These are phyloP conservation scores for Odontocolon sp. DNA, from an alignment of 2,888 invertebrate genomes.

Conservation along the genomic window DNA sequence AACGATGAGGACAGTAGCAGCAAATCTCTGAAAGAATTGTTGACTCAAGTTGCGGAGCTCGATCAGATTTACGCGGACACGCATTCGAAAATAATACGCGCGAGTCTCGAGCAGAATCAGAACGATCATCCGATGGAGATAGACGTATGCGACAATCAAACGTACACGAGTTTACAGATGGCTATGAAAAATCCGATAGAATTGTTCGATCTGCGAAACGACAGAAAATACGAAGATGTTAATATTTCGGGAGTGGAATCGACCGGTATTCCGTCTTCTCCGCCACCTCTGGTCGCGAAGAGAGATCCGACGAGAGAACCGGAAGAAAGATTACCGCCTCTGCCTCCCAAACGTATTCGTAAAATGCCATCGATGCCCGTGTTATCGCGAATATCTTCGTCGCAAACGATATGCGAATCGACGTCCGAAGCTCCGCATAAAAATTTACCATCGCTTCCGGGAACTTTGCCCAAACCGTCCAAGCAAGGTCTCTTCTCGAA, in stretches of 20 bases:
- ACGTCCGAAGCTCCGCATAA: constrained; percentile 81
- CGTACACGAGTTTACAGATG: constrained; percentile 91
- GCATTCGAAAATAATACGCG: constrained; percentile 83
- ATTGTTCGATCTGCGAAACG: constrained; percentile 82
- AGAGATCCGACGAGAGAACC: constrained; percentile 82
- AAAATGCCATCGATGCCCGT: constrained; percentile 79
- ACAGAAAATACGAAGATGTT: constrained; percentile 84
- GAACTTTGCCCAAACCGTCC: constrained; percentile 83
- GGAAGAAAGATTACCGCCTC: constrained; percentile 87
- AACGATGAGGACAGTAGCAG: constrained; percentile 71
- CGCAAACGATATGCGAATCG: constrained; percentile 63
- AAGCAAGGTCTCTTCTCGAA: constrained; percentile 86
- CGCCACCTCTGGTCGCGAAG: constrained; percentile 76
- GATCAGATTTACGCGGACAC: constrained; percentile 91
- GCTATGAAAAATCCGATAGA: constrained; percentile 92
- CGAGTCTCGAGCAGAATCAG: constrained; percentile 63
- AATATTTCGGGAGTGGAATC: constrained; percentile 80
- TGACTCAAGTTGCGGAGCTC: constrained; percentile 90
- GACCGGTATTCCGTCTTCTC: constrained; percentile 68
- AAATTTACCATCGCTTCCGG: constrained; percentile 82
- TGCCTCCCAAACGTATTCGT: constrained; percentile 88
- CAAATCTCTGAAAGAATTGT: constrained; percentile 86
- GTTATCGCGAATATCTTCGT: constrained; percentile 72
- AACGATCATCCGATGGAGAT: constrained; percentile 81
- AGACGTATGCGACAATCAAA: constrained; percentile 89